Percentiles rank a stretch among this genome's conserved stretches.
These are phyloP conservation scores for Jacana jacana DNA, from an alignment of 2,113 vertebrate species.

Conservation along the genomic window DNA sequence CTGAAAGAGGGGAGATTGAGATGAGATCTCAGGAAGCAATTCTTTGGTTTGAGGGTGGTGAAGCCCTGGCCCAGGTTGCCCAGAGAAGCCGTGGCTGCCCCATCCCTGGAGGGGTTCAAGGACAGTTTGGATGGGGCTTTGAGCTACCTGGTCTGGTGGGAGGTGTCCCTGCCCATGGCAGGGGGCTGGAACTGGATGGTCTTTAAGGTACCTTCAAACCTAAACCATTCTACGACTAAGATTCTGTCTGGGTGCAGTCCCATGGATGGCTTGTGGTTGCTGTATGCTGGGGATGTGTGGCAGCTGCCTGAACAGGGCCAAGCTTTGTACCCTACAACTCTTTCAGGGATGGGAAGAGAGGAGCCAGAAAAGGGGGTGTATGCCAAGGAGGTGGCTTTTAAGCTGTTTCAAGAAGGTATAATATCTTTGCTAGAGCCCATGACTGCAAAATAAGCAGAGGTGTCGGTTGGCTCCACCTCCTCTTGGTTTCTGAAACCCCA, in stretches of 20 bases:
- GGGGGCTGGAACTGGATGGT: not conserved
- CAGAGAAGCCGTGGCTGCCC: no score
- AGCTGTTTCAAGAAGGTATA: not conserved
- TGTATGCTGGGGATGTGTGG: not conserved
- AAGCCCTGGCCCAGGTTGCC: no score
- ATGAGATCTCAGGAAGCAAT: no score
- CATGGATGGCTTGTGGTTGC: fast-evolving
- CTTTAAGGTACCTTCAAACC: not conserved
- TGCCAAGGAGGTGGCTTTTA: not conserved
- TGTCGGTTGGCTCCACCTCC: not conserved
- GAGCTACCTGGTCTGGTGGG: not conserved
- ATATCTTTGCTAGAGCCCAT: not conserved
- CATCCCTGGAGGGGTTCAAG: no score
- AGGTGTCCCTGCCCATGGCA: not conserved
- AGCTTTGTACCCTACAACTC: not conserved
- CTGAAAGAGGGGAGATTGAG: no score
- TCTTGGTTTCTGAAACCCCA: not conserved
- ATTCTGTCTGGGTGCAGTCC: not conserved
- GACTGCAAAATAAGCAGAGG: not conserved
- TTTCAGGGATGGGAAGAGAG: not conserved
- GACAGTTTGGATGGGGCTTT: no score
- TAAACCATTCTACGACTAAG: not conserved
- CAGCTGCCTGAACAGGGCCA: not conserved
- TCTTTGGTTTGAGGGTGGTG: no score
- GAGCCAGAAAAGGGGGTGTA: not conserved